Evolutionary conservation across 1,140 invertebrate genomes (phyloP).

Genomic region (Drosophila murphyi): DNA sequence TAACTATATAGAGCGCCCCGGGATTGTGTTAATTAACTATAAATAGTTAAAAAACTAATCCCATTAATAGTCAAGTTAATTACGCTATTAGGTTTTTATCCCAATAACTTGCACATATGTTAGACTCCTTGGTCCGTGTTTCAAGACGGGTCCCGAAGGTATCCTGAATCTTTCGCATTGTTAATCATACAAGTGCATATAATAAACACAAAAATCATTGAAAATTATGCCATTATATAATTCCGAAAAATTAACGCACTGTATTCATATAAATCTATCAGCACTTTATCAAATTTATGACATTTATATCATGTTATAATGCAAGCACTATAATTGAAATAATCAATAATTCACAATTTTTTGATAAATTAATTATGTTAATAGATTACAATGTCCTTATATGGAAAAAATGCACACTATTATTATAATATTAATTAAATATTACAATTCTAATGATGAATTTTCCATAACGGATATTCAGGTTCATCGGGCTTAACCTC

Average conservation of each 20-base stretch:
- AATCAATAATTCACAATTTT: constrained; percentile 29
- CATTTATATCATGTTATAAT: constrained; percentile 39
- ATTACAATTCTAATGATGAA: constrained; percentile 51
- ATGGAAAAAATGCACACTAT: constrained; percentile 48
- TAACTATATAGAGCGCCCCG: constrained; percentile 26
- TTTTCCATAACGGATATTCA: constrained; percentile 57
- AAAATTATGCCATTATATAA: constrained; percentile 40
- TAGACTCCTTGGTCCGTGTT: constrained; percentile 97
- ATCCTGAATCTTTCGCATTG: constrained; percentile 85
- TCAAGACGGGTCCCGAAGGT: constrained; percentile 90
- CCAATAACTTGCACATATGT: constrained; percentile 88
- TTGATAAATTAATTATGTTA: constrained; percentile 41
- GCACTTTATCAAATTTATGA: constrained; percentile 41
- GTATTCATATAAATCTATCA: constrained; percentile 48
- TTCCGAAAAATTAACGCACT: constrained; percentile 45
- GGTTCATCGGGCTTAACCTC: constrained; percentile 55
- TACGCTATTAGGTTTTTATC: constrained; percentile 32
- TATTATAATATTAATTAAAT: constrained; percentile 38
- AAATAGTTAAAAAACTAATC: constrained; percentile 25
- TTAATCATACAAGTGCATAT: constrained; percentile 47
- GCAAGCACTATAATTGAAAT: constrained; percentile 47
- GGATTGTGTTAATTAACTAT: constrained; percentile 20
- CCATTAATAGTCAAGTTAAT: constrained; percentile 36
- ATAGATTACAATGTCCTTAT: constrained; percentile 54
- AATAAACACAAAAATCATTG: constrained; percentile 44